Conservation (phyloP, 2,113 vertebrate genomes). For the Phasianus colchicus region DNA sequence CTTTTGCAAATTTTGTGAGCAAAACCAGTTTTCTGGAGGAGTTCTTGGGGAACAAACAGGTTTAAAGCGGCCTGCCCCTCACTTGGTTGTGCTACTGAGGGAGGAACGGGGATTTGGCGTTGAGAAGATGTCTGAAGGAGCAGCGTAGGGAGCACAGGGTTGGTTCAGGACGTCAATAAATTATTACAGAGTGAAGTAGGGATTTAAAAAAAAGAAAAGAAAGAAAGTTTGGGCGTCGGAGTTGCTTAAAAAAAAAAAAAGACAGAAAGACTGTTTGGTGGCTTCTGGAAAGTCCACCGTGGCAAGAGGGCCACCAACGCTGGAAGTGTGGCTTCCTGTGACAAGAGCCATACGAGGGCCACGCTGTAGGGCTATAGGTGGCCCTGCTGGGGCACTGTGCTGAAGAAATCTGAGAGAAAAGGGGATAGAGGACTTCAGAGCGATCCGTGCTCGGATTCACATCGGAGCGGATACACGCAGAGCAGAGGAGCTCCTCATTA, state of each 20-base stretch:
- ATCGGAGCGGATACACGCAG: neutral
- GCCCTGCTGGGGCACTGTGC: no score
- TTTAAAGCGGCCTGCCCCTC: no score
- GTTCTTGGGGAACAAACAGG: neutral
- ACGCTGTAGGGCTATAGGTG: no score
- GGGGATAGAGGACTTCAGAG: neutral
- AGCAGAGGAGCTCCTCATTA: neutral
- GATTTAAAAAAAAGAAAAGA: neutral
- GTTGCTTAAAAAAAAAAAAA: no score
- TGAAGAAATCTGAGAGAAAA: neutral
- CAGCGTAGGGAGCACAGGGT: neutral
- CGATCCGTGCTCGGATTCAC: neutral
- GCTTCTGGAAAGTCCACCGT: neutral
- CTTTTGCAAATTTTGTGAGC: neutral
- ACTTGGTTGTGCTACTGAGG: no score
- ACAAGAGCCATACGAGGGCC: no score
- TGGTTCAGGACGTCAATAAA: neutral
- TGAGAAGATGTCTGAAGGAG: no score
- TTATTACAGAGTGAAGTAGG: neutral
- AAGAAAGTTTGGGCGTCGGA: neutral
- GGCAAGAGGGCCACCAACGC: neutral
- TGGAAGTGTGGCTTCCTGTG: neutral
- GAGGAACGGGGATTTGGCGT: neutral
- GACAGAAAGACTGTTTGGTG: neutral
- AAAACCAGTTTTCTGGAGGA: neutral